Evolutionary conservation across 92 coral and sea anemone species (phyloP).

Genomic region (Micromussa lordhowensis): DNA sequence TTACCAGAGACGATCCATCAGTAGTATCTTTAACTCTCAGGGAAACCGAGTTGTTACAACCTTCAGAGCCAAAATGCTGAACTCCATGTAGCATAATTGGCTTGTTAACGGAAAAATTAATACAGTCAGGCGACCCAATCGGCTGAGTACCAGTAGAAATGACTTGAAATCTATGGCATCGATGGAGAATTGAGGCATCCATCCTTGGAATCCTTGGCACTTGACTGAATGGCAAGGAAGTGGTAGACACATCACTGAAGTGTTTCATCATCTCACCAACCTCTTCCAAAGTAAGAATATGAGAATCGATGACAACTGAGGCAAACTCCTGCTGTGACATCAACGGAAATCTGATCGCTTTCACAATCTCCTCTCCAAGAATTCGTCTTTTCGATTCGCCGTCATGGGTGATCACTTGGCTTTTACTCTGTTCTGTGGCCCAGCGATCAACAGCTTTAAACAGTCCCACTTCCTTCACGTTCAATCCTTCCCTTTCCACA

Average conservation of each 20-base stretch:
- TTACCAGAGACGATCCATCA: not conserved
- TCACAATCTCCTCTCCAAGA: conserved; percentile 57
- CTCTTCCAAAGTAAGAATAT: conserved; percentile 27
- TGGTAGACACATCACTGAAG: not conserved
- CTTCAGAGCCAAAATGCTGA: not conserved
- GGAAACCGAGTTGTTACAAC: conserved; percentile 35
- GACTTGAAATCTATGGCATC: not conserved
- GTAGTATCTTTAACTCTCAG: conserved; percentile 25
- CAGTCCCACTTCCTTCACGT: conserved; percentile 21
- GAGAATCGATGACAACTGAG: conserved; percentile 24
- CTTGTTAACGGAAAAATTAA: conserved; percentile 60
- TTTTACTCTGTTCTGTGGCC: conserved; percentile 11
- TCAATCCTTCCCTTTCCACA: conserved; percentile 52
- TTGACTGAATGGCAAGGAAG: not conserved
- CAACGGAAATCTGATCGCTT: conserved; percentile 50
- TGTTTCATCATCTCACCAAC: conserved; percentile 8
- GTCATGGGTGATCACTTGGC: not conserved
- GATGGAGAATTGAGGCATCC: conserved; percentile 25
- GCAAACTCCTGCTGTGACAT: conserved; percentile 60
- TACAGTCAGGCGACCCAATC: conserved; percentile 52
- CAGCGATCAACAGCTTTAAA: conserved; percentile 47
- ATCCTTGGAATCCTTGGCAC: not conserved
- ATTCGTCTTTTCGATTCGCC: not conserved
- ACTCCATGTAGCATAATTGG: conserved; percentile 32
- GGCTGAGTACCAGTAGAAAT: conserved; percentile 46